A percentile compares a stretch with the other conserved stretches of the same genome.
Conservation (phyloP, 2,797 vertebrate genomes). For the Anas acuta region DNA sequence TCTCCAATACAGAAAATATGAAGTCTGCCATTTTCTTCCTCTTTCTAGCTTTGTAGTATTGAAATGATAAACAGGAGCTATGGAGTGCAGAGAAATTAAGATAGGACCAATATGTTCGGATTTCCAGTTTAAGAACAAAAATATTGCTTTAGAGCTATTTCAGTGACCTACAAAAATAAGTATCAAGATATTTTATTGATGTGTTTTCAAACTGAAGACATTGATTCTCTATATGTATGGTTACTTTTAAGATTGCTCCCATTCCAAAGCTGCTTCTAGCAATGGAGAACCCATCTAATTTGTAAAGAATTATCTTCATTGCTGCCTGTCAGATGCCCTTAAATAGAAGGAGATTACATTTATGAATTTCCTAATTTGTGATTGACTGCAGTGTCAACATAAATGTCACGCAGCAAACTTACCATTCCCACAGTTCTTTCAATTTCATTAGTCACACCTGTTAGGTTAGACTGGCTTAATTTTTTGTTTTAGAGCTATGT, state of each 20-base stretch:
- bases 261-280: neutral
- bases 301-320: constrained; percentile 19
- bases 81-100: neutral
- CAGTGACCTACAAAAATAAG: neutral
- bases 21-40: neutral
- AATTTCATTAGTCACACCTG: constrained; percentile 47
- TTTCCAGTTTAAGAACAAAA: neutral
- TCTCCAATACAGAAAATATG: neutral
- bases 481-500: constrained; percentile 12
- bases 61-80: neutral
- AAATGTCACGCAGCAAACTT: constrained; percentile 60
- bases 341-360: constrained; percentile 46
- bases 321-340: constrained; percentile 21
- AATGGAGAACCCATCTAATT: constrained; percentile 27
- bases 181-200: neutral
- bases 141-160: neutral
- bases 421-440: constrained; percentile 35
- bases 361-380: constrained; percentile 61
- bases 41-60: neutral
- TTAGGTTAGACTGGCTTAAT: constrained; percentile 10
- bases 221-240: neutral
- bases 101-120: neutral
- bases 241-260: neutral
- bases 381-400: constrained; percentile 68
- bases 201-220: neutral